Base-by-base conservation (phyloP, 1,140 invertebrate species). In the Fopius arisanus region DNA sequence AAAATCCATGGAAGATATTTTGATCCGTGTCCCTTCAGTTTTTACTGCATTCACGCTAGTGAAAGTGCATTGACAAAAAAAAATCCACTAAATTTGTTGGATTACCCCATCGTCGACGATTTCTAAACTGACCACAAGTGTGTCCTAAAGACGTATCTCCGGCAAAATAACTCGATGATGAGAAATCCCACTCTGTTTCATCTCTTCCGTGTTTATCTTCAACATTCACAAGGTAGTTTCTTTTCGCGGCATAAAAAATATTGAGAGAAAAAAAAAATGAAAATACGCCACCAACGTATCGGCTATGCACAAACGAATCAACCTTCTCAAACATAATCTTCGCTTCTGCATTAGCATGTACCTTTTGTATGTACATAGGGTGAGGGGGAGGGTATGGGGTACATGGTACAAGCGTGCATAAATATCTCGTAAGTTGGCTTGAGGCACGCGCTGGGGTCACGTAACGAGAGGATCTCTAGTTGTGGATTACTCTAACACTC, bases 361-460 rank as follows among this genome's bases (percentile, higher is more conserved):
- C 14, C 66, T 41, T 37, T 28, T 59, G 70, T 70, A 73, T 77
- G 72, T 65, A 69, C 69, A 68, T 54, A 43, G 28, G 29, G 62
- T 51, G 70, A 51, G 70, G 65, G 43, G 31, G 29, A 7, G 71
- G 68, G 67, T 48, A 68, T 70, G 66, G 72, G 43, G 54, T 59
- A 63, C 54, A 59, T 23, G 54, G 19, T 59, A 59, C 19, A 28
- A 59, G 54, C 23, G 69, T 31, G 68, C 59, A 71, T 71, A 71
- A 71, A 71, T 71, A 71, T 71, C 54, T 71, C 59, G 54, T 71
- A 63, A 59, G 54, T 59, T 59, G 14, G 51, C 67, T 70, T 72
- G 65, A 79, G 79, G 76, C 77, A 80, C 77, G 76, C 75, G 75
- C 77, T 65, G 69, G 71, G 80, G 78, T 81, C 79, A 78, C 70